phyloP scores from a whole-genome alignment of 2,888 invertebrate species.

The Scaptomyza cyrtandrae region DNA sequence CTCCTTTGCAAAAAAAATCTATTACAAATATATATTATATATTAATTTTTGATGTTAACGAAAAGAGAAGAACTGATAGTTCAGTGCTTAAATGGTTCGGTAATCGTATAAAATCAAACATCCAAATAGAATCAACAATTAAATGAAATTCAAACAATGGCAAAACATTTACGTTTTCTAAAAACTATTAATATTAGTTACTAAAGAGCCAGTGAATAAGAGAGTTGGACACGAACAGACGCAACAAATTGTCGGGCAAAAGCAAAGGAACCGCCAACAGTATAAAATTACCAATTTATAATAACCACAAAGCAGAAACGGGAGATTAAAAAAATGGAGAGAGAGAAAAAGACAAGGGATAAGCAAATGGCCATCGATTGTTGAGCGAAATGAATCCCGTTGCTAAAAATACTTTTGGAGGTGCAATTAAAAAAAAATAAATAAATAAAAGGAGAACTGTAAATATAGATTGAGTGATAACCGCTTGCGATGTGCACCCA shows the following conservation, averaged over 20 bases:
- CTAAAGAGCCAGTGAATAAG: conserved; percentile 41
- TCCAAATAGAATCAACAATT: conserved; percentile 6
- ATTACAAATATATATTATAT: too few relatives aligned
- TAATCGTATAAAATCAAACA: conserved; percentile 22
- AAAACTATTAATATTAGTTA: conserved; percentile 59
- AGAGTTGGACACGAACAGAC: conserved; percentile 9
- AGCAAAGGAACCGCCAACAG: conserved; percentile 76
- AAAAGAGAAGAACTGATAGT: not conserved
- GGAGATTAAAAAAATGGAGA: not conserved
- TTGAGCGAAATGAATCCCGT: conserved; percentile 50
- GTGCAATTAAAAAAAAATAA: not conserved
- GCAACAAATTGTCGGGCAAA: conserved; percentile 37
- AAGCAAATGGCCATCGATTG: conserved; percentile 47
- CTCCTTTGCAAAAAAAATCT: too few relatives aligned
- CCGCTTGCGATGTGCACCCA: not conserved
- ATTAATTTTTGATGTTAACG: too few relatives aligned
- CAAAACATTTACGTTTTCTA: conserved; percentile 56
- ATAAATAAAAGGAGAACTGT: too few relatives aligned
- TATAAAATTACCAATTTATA: conserved; percentile 82
- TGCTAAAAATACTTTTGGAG: conserved; percentile 12
- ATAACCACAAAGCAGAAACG: conserved; percentile 17
- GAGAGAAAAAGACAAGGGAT: conserved; percentile 15
- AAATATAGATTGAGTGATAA: conserved; percentile 4
- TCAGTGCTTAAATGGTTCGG: not conserved
- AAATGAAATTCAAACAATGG: conserved; percentile 19